Evolutionary conservation across 2,113 vertebrate species (phyloP).

Genomic region (Phylloscopus trochilus): DNA sequence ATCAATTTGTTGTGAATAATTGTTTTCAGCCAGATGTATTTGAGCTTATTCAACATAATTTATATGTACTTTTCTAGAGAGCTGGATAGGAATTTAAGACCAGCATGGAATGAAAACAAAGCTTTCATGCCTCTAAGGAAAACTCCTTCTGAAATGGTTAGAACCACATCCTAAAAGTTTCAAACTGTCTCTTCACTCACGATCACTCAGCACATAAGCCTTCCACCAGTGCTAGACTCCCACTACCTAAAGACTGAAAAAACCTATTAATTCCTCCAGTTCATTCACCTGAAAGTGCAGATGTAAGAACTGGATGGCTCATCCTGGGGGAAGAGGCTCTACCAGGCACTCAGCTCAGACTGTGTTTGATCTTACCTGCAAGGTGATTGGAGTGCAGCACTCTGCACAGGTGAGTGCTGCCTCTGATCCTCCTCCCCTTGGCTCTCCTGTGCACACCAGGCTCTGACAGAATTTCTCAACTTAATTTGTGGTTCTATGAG

Average conservation of each 20-base stretch:
- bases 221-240: not conserved
- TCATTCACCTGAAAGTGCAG: not conserved
- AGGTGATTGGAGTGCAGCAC: not conserved
- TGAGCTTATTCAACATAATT: not conserved
- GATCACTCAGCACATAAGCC: accelerated
- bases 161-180: not conserved
- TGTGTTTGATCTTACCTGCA: not conserved
- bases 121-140: not conserved
- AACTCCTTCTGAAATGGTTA: not conserved
- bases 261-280: not conserved
- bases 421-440: not conserved
- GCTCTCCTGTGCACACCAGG: not conserved
- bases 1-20: not conserved
- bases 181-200: not conserved
- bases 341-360: not conserved
- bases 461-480: not conserved
- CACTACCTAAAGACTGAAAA: not conserved
- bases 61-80: not conserved
- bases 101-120: not conserved
- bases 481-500: not conserved
- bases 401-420: not conserved
- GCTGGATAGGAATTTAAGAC: not conserved
- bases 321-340: not conserved
- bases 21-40: not conserved
- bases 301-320: not conserved